Evolutionary conservation across 1,140 invertebrate genomes (phyloP), one percentile per base, ranked within the genome.

Genomic region (Mamestra configurata): DNA sequence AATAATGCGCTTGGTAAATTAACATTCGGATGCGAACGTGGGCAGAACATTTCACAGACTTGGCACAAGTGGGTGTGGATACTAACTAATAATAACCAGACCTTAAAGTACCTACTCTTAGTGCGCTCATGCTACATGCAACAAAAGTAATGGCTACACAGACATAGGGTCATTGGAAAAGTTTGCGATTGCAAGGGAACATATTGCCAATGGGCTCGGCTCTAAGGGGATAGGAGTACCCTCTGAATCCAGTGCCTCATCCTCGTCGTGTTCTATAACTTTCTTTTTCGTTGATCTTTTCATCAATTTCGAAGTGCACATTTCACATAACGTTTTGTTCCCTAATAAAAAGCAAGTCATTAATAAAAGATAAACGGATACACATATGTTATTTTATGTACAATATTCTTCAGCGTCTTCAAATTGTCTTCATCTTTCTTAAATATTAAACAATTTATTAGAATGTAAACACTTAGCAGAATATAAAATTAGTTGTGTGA

Each of bases 311-410:
- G 96, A 96, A 96, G 96, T 97, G 96, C 97, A 98, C 91, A 97
- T 95, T 95, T 98, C 97, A 95, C 97, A 98, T 91, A 97, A 96
- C 84, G 97, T 98, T 96, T 97, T 98, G 96, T 98, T 98, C 97
- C 97, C 97, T 98, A 93, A 82, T 93, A 86, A 93, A 88, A 92
- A 90, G 87, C 86, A 89, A 64, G 79, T n/a, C 15, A 78, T 83
- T 85, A 84, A 81, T 80, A 82, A 64, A 81, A 68, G 66, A 15
- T 57, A 57, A 20, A 66, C 31, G 8, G 4, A 71, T 35, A 53
- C n/a, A 15, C 10, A 20, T 13, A 31, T n/a, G 68, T 51, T 53
- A 71, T 71, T 18, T 27, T 43, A 15, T 27, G 18, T 66, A 66
- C 66, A 70, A 27, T 22, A 6, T 18, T n/a, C 37, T 27, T 40